phyloP scores from a whole-genome alignment of 2,888 invertebrate species.

The Rhorus exstirpatorius region DNA sequence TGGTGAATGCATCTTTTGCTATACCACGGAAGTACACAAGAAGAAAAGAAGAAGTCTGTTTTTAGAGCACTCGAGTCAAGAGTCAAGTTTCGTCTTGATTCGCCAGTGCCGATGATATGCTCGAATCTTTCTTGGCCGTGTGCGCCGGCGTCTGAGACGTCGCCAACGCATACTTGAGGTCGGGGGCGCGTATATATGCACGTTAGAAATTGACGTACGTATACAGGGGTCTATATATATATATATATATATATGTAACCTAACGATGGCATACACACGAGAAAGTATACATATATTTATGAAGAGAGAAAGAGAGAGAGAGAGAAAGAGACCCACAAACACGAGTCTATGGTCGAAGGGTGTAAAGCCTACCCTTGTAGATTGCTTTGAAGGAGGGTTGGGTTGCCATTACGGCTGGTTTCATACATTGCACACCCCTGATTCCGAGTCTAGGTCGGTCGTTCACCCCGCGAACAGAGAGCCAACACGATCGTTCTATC shows the following conservation, averaged over 20 bases:
- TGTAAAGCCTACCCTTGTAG: constrained; percentile 82
- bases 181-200: background rate
- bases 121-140: constrained; percentile 62
- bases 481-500: constrained; percentile 25
- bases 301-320: constrained; percentile 2
- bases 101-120: constrained; percentile 14
- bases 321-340: constrained; percentile 51
- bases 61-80: constrained; percentile 35
- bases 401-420: constrained; percentile 80
- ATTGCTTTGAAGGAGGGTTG: constrained; percentile 80
- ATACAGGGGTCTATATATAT: background rate
- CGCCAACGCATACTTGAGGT: constrained; percentile 25
- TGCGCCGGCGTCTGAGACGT: constrained; percentile 62
- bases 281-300: background rate
- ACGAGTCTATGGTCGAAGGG: constrained; percentile 69
- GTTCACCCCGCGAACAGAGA: constrained; percentile 82
- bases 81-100: constrained; percentile 30
- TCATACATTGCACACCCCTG: constrained; percentile 85
- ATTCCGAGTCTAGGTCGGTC: constrained; percentile 86
- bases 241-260: too few relatives aligned
- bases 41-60: constrained; percentile 13
- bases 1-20: background rate
- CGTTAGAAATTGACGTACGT: constrained; percentile 20
- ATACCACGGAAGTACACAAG: background rate
- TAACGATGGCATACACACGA: too few relatives aligned